These are phyloP conservation scores for Perizoma affinitatum DNA, from an alignment of 2,888 invertebrate genomes.

Conservation along the genomic window DNA sequence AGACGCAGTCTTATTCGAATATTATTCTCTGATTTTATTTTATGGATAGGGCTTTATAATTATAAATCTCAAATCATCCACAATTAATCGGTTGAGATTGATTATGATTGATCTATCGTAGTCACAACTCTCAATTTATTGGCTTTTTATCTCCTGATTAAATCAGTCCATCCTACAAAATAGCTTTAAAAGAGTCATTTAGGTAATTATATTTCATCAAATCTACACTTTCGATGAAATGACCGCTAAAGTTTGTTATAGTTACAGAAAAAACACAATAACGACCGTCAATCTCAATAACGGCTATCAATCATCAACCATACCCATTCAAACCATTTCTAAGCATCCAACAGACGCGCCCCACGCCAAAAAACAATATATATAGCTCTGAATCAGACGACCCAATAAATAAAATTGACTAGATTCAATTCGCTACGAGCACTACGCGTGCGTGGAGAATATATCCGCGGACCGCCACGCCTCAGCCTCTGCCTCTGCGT, in stretches of 20 bases:
- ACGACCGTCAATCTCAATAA: conserved; percentile 6
- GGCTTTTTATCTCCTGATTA: too few species aligned
- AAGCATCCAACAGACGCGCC: conserved; percentile 67
- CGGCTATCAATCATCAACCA: conserved; percentile 24
- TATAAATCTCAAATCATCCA: not conserved
- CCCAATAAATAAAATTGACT: conserved; percentile 81
- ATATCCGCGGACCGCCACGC: conserved; percentile 78
- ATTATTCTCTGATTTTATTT: not conserved
- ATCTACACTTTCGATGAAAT: too few species aligned
- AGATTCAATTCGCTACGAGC: conserved; percentile 79
- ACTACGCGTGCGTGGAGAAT: conserved; percentile 81
- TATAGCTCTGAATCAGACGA: conserved; percentile 78
- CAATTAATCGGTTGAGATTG: too few species aligned
- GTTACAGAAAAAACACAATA: not conserved
- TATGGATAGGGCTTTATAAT: too few species aligned
- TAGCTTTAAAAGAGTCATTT: too few species aligned
- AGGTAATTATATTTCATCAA: too few species aligned
- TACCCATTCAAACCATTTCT: conserved; percentile 15
- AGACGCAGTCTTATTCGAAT: too few species aligned
- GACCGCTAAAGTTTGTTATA: too few species aligned
- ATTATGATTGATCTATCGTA: too few species aligned
- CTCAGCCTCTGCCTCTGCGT: conserved; percentile 78
- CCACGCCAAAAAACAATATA: conserved; percentile 75
- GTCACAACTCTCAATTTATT: too few species aligned
- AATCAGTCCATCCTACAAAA: too few species aligned